phyloP scores from a whole-genome alignment of 2,888 invertebrate genomes.

The Tenthredo livida region DNA sequence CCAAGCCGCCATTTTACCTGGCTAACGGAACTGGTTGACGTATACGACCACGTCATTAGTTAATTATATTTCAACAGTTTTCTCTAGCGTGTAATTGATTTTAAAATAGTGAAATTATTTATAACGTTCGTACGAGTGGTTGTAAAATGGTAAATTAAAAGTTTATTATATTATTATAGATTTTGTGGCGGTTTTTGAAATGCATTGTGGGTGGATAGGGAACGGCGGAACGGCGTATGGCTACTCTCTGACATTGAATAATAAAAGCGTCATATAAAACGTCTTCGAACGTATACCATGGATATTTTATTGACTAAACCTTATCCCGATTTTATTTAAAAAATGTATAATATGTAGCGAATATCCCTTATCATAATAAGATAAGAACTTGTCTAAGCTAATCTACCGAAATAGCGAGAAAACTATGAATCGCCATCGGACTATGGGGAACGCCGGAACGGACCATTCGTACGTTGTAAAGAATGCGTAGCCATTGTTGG shows the following conservation, averaged over 20 bases:
- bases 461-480: constrained; percentile 74
- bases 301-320: constrained; percentile 26
- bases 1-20: background rate
- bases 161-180: constrained; percentile 65
- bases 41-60: constrained; percentile 61
- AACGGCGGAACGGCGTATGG: constrained; percentile 64
- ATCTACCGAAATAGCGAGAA: constrained; percentile 35
- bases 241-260: constrained; percentile 29
- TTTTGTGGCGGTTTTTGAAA: constrained; percentile 66
- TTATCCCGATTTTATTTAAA: constrained; percentile 52
- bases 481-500: constrained; percentile 79
- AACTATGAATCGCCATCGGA: constrained; percentile 49
- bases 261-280: constrained; percentile 55
- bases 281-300: constrained; percentile 36
- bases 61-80: constrained; percentile 53
- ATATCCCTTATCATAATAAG: background rate
- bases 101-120: constrained; percentile 59
- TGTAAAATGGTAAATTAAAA: constrained; percentile 19
- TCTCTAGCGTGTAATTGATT: constrained; percentile 58
- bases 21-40: constrained; percentile 66
- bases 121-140: constrained; percentile 45
- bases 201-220: constrained; percentile 65
- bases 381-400: constrained; percentile 41
- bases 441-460: constrained; percentile 70
- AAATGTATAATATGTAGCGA: constrained; percentile 58